Conservation (phyloP, 2,113 vertebrate genomes). For the Microtus montanus region DNA sequence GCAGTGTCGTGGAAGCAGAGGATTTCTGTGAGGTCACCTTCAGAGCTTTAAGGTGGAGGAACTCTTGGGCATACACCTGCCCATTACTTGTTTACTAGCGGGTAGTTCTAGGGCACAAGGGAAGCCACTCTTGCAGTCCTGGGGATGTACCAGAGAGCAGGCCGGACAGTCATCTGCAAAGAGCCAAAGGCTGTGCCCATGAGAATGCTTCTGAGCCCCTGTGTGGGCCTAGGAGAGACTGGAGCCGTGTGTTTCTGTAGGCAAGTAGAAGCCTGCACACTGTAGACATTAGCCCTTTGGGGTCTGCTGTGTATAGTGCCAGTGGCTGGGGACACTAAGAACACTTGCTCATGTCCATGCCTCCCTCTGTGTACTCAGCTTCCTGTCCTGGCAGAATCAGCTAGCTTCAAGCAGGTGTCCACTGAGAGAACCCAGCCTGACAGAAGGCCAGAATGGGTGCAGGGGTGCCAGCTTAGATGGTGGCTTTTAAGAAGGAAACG, state of each 20-base stretch:
- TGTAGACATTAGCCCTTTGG: not conserved
- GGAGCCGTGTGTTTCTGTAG: not conserved
- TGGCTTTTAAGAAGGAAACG: not conserved
- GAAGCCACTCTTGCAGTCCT: not conserved
- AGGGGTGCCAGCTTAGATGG: not conserved
- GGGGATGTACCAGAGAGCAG: not conserved
- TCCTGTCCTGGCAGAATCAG: not conserved
- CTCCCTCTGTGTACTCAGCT: not conserved
- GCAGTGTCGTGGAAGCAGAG: not conserved
- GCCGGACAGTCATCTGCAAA: not conserved
- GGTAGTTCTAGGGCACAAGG: not conserved
- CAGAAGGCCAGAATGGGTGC: not conserved
- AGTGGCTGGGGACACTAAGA: not conserved
- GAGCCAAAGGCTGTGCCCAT: not conserved
- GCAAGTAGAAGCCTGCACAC: not conserved
- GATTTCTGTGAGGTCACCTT: not conserved
- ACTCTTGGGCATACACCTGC: not conserved
- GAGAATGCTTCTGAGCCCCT: not conserved
- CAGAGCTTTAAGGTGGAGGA: not conserved
- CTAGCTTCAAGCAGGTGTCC: not conserved
- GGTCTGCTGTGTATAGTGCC: not conserved
- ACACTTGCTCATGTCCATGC: not conserved
- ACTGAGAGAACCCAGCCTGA: not conserved
- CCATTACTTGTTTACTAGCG: fast-evolving
- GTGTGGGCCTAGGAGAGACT: not conserved